These are phyloP conservation scores for Aporophyla lueneburgensis DNA, from an alignment of 2,888 invertebrate genomes.

Conservation along the genomic window DNA sequence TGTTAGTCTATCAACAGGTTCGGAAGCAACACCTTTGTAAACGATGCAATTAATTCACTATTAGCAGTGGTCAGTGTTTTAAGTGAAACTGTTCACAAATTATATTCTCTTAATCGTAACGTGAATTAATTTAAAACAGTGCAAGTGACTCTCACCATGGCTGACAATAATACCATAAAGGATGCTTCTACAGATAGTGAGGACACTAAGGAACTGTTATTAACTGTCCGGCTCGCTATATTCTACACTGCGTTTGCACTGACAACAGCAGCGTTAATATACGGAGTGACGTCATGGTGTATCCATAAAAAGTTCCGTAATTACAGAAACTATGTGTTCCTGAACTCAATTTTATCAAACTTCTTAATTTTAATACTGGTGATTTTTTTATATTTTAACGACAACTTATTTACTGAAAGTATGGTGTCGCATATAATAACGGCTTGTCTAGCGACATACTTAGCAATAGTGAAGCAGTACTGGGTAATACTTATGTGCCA, in stretches of 20 bases:
- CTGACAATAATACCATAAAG: neutral
- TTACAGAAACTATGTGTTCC: conserved; percentile 17
- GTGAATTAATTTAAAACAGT: neutral
- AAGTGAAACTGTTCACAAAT: neutral
- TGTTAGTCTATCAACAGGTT: neutral
- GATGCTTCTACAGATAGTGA: neutral
- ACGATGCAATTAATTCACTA: neutral
- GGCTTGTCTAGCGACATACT: neutral
- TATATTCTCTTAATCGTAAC: neutral
- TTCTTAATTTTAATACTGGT: neutral
- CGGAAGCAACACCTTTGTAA: neutral
- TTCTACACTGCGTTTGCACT: neutral
- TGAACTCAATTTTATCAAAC: conserved; percentile 7
- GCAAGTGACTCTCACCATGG: neutral
- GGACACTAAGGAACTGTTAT: neutral
- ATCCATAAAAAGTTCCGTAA: neutral
- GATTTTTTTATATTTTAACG: neutral
- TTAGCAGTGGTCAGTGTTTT: neutral
- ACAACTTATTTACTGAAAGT: neutral
- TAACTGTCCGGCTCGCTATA: neutral
- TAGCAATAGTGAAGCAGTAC: neutral
- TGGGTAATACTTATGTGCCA: neutral
- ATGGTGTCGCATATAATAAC: neutral
- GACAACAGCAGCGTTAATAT: neutral
- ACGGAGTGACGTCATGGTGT: conserved; percentile 7